These are phyloP conservation scores for Phodopus roborovskii DNA, from an alignment of 2,113 vertebrate species.

Conservation along the genomic window DNA sequence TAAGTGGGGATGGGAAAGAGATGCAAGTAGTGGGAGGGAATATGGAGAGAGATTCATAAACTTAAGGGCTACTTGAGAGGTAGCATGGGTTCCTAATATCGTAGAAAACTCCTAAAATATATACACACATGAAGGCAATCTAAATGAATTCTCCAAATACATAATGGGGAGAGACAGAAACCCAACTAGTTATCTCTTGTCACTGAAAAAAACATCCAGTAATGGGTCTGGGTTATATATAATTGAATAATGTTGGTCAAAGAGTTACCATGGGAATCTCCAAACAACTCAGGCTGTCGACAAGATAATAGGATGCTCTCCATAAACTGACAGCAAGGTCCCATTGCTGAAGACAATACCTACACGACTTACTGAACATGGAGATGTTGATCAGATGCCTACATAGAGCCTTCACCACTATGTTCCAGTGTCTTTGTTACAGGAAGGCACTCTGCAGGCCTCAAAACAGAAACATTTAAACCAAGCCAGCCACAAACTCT, in stretches of 20 bases:
- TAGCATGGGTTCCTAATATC: background rate
- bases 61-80: background rate
- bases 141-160: background rate
- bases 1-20: background rate
- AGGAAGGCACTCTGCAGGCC: background rate
- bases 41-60: background rate
- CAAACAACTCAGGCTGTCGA: background rate
- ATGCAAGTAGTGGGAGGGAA: background rate
- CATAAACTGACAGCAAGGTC: background rate
- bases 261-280: background rate
- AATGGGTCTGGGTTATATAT: background rate
- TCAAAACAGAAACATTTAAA: background rate
- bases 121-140: background rate
- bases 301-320: background rate
- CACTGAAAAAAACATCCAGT: background rate
- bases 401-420: background rate
- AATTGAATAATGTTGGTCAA: background rate
- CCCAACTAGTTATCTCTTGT: background rate
- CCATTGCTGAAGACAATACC: background rate
- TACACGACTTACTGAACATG: background rate
- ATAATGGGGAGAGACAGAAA: background rate
- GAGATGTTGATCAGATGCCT: background rate
- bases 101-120: background rate
- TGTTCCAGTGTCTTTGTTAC: background rate
- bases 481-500: background rate